Conservation (phyloP, 2,888 invertebrate genomes). For the Drosophila meridionalis region DNA sequence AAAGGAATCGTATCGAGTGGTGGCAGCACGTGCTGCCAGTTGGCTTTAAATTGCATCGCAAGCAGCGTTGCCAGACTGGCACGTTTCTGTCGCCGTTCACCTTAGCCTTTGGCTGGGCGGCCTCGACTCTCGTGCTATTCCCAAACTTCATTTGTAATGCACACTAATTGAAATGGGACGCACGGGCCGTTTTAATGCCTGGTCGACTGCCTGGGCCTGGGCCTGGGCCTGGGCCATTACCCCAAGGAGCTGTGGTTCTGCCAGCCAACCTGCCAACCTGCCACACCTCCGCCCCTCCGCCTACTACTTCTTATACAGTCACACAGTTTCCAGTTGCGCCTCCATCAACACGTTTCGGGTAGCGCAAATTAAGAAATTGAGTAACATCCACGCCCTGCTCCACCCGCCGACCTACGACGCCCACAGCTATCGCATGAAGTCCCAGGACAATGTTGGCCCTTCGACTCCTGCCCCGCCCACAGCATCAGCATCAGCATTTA, state of each 20-base stretch:
- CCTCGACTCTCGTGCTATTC: conserved; percentile 56
- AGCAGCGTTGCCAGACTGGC: conserved; percentile 48
- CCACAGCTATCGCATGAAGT: conserved; percentile 19
- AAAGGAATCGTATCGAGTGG: conserved; percentile 17
- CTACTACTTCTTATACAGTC: not conserved
- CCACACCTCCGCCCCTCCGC: not conserved
- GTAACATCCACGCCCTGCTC: conserved; percentile 45
- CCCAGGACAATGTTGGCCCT: conserved; percentile 64
- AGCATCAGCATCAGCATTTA: conserved; percentile 67
- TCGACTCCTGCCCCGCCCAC: not conserved
- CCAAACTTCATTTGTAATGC: conserved; percentile 80
- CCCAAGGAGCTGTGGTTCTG: conserved; percentile 38
- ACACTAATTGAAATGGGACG: conserved; percentile 80
- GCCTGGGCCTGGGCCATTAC: conserved; percentile 30
- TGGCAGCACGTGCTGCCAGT: conserved; percentile 36
- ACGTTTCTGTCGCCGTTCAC: conserved; percentile 38
- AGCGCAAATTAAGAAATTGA: conserved; percentile 78
- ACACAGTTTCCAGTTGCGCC: conserved; percentile 36
- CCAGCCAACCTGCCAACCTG: not conserved
- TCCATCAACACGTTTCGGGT: conserved; percentile 70
- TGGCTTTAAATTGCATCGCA: conserved; percentile 42
- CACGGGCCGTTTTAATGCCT: conserved; percentile 74
- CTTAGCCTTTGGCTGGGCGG: conserved; percentile 15
- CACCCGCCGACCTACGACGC: conserved; percentile 8
- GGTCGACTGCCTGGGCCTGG: conserved; percentile 38